These are phyloP conservation scores for Limnodromus scolopaceus DNA, from an alignment of 2,797 vertebrate genomes.

Conservation along the genomic window DNA sequence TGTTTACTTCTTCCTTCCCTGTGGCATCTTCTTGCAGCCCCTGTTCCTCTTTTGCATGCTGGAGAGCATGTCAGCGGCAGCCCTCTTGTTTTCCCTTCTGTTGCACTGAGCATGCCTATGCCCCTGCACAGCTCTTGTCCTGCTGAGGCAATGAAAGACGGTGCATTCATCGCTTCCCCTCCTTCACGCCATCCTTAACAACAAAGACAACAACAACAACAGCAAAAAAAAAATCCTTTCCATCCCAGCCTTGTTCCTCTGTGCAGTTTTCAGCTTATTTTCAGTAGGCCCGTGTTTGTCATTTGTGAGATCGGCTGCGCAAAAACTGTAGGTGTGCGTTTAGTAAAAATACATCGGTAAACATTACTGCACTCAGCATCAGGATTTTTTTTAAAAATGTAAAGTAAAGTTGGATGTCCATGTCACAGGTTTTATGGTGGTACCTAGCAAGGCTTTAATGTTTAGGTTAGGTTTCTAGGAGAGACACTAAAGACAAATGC, in stretches of 20 bases:
- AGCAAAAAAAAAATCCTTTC: background rate
- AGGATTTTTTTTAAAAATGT: background rate
- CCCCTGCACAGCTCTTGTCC: background rate
- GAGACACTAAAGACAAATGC: background rate
- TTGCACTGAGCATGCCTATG: background rate
- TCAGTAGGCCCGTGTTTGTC: background rate
- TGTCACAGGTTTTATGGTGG: background rate
- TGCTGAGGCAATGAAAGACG: background rate
- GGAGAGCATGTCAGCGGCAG: background rate
- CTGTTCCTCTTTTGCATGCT: background rate
- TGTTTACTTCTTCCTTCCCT: conserved; percentile 10
- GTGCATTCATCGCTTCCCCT: background rate
- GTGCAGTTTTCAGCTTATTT: background rate
- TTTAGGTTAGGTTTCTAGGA: background rate
- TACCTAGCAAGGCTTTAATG: background rate
- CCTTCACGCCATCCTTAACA: background rate
- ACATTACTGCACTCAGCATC: background rate
- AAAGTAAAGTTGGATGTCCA: background rate
- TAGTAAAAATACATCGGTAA: background rate
- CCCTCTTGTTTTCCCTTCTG: background rate
- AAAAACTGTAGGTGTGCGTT: background rate
- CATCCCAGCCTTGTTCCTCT: background rate
- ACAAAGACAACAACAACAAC: background rate
- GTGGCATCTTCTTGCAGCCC: background rate
- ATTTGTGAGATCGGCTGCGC: background rate